A percentile compares a stretch with the other conserved stretches of the same genome.
phyloP scores from a whole-genome alignment of 2,113 vertebrate species.

The Isurus oxyrinchus region DNA sequence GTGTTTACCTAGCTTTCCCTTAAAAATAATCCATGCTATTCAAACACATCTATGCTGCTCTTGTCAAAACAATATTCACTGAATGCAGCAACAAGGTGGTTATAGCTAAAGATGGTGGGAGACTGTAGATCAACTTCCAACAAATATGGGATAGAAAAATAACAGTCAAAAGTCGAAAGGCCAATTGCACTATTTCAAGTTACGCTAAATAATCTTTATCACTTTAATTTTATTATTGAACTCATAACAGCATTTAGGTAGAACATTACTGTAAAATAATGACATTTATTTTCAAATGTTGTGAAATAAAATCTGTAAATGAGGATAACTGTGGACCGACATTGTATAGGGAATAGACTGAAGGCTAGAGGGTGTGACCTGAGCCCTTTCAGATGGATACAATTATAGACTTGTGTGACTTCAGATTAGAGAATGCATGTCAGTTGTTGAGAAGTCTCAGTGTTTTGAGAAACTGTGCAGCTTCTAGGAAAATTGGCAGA shows the following conservation, averaged over 20 bases:
- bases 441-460: slow-evolving; percentile 45
- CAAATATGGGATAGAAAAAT: background rate
- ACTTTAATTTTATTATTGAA: background rate
- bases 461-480: slow-evolving; percentile 38
- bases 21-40: background rate
- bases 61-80: background rate
- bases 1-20: background rate
- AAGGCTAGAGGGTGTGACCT: background rate
- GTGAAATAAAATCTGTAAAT: background rate
- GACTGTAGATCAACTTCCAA: background rate
- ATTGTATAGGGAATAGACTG: background rate
- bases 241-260: background rate
- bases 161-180: background rate
- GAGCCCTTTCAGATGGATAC: slow-evolving; percentile 6
- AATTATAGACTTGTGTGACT: slow-evolving; percentile 11
- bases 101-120: background rate
- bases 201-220: background rate
- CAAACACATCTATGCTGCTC: background rate
- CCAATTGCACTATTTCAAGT: background rate
- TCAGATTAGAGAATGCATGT: slow-evolving; percentile 43
- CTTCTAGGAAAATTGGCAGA: slow-evolving; percentile 42
- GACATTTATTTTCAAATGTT: background rate
- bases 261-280: background rate
- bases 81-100: background rate
- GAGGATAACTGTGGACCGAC: background rate